Evolutionary conservation across 2,113 vertebrate genomes (phyloP).

Genomic region (Tricholaema leucomelas): DNA sequence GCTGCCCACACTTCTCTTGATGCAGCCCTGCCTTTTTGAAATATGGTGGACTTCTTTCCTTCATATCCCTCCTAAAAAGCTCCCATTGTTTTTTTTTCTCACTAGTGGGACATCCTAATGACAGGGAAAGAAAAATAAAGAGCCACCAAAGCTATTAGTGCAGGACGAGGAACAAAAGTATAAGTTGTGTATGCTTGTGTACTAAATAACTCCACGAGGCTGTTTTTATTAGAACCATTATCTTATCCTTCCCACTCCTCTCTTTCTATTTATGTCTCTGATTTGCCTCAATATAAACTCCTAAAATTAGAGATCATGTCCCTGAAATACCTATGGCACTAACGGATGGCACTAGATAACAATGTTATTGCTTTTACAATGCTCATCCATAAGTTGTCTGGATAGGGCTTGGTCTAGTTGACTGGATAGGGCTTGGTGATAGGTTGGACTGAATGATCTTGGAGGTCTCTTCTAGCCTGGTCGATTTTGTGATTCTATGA

Average conservation of each 20-base stretch:
- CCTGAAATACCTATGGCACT: background rate
- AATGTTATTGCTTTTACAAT: background rate
- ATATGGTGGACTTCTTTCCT: background rate
- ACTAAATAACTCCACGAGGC: background rate
- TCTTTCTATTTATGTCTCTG: background rate
- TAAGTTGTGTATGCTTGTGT: background rate
- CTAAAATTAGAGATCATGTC: background rate
- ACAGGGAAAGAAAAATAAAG: background rate
- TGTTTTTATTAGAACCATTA: background rate
- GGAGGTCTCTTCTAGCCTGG: too few relatives aligned
- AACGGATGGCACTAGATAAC: background rate
- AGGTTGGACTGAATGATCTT: too few relatives aligned
- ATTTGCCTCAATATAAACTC: background rate
- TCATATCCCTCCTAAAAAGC: background rate
- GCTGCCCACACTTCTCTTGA: too few relatives aligned
- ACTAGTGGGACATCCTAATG: background rate
- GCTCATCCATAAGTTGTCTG: background rate
- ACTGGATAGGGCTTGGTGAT: too few relatives aligned
- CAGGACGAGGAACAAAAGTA: background rate
- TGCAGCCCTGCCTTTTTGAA: background rate
- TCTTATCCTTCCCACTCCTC: background rate
- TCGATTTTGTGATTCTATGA: too few relatives aligned
- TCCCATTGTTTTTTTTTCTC: background rate
- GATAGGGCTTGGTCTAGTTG: too few relatives aligned
- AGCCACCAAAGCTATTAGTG: background rate